phyloP scores from a whole-genome alignment of 2,113 vertebrate genomes.

The Albula glossodonta region DNA sequence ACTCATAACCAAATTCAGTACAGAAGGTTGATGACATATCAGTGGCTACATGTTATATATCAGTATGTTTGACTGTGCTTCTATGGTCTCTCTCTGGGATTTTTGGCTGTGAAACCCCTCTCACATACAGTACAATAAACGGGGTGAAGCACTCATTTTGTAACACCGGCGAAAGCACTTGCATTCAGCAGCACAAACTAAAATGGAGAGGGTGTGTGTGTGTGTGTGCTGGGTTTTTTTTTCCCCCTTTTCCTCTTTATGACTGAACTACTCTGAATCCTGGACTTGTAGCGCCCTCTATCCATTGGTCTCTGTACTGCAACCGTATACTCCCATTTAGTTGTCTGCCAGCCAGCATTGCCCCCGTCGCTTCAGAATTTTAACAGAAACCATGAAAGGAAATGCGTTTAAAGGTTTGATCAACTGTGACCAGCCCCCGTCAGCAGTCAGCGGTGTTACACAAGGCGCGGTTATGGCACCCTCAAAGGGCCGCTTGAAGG shows the following conservation, averaged over 20 bases:
- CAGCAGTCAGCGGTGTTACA: slow-evolving; percentile 94
- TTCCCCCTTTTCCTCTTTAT: slow-evolving; percentile 34
- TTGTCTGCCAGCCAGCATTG: slow-evolving; percentile 51
- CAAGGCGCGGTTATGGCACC: slow-evolving; percentile 87
- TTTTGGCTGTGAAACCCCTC: slow-evolving; percentile 5
- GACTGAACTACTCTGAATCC: slow-evolving; percentile 46
- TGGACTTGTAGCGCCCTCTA: slow-evolving; percentile 89
- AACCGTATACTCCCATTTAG: slow-evolving; percentile 52
- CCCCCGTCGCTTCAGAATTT: slow-evolving; percentile 69
- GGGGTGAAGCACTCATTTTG: slow-evolving; percentile 63
- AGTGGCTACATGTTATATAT: slow-evolving; percentile 53
- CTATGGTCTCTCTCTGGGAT: slow-evolving; percentile 27
- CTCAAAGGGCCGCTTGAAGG: slow-evolving; percentile 89
- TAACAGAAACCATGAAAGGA: slow-evolving; percentile 82
- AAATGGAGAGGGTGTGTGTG: slow-evolving; percentile 61
- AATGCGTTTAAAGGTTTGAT: slow-evolving; percentile 88
- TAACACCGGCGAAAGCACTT: slow-evolving; percentile 23
- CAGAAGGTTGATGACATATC: slow-evolving; percentile 40
- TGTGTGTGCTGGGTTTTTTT: slow-evolving; percentile 21
- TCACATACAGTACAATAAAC: slow-evolving; percentile 33
- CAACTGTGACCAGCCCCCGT: slow-evolving; percentile 83
- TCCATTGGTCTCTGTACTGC: slow-evolving; percentile 76
- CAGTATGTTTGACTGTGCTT: slow-evolving; percentile 31
- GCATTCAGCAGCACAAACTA: slow-evolving; percentile 51
- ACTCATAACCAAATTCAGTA: neutral